Evolutionary conservation across 2,888 invertebrate species (phyloP).

Genomic region (Alloplasta piceator): DNA sequence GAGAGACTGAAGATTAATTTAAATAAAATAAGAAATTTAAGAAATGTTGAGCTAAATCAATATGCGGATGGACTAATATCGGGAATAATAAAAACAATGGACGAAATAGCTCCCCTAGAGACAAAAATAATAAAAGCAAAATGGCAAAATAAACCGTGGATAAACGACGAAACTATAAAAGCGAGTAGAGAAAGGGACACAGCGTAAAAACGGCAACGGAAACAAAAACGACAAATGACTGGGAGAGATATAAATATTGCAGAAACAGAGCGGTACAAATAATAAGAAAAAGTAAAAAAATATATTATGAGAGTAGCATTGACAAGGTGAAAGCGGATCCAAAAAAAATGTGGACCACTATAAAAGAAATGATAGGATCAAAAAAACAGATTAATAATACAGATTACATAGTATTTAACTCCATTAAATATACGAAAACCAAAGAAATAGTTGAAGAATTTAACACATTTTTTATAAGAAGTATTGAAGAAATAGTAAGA

Average conservation of each 20-base stretch:
- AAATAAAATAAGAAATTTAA: background rate
- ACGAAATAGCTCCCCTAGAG: background rate
- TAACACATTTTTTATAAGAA: conserved; percentile 13
- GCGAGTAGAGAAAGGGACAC: background rate
- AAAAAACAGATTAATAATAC: background rate
- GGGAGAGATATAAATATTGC: background rate
- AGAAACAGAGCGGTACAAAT: background rate
- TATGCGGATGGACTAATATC: background rate
- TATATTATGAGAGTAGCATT: conserved; percentile 6
- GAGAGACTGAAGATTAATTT: conserved; percentile 19
- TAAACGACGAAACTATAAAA: background rate
- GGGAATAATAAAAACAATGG: background rate
- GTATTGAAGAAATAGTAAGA: conserved; percentile 9
- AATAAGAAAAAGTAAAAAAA: conserved; percentile 3
- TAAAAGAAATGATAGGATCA: conserved; percentile 21
- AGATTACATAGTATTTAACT: background rate
- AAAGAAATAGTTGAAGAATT: conserved; percentile 3
- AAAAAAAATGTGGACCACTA: conserved; percentile 16
- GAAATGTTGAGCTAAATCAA: conserved; percentile 5
- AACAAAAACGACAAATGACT: background rate
- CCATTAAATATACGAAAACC: background rate
- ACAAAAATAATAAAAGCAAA: background rate
- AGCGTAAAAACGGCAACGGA: background rate
- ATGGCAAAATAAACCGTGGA: conserved; percentile 12
- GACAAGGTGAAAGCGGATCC: conserved; percentile 7